Evolutionary conservation across 1,140 invertebrate genomes (phyloP).

Genomic region (Popillia japonica): DNA sequence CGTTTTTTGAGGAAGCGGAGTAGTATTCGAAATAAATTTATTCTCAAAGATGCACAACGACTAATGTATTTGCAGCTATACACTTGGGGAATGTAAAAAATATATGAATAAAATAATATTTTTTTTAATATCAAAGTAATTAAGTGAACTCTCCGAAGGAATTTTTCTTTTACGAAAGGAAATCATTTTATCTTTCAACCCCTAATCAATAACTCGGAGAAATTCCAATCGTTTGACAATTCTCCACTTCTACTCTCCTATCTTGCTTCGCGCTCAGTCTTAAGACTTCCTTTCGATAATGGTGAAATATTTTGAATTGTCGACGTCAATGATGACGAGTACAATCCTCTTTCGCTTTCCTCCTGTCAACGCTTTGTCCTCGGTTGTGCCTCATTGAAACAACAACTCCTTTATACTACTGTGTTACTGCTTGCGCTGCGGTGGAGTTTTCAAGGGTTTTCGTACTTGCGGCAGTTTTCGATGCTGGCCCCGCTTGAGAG

Average conservation of each 20-base stretch:
- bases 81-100: too few species aligned
- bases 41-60: too few species aligned
- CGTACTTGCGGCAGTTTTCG: neutral
- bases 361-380: neutral
- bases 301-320: conserved; percentile 1
- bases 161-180: too few species aligned
- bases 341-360: conserved; percentile 3
- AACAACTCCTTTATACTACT: conserved; percentile 11
- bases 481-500: neutral
- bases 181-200: too few species aligned
- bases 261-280: neutral
- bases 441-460: conserved; percentile 4
- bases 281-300: neutral
- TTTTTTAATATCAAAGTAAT: too few species aligned
- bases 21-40: too few species aligned
- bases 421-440: neutral
- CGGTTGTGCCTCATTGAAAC: neutral
- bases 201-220: conserved; percentile 18
- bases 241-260: neutral
- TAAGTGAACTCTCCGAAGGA: too few species aligned
- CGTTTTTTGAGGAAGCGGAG: too few species aligned
- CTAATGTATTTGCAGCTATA: too few species aligned
- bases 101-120: too few species aligned
- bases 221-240: conserved; percentile 23
- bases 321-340: conserved; percentile 2